Evolutionary conservation across 2,113 vertebrate species (phyloP).

Genomic region (Forbesichthys papilliferus): DNA sequence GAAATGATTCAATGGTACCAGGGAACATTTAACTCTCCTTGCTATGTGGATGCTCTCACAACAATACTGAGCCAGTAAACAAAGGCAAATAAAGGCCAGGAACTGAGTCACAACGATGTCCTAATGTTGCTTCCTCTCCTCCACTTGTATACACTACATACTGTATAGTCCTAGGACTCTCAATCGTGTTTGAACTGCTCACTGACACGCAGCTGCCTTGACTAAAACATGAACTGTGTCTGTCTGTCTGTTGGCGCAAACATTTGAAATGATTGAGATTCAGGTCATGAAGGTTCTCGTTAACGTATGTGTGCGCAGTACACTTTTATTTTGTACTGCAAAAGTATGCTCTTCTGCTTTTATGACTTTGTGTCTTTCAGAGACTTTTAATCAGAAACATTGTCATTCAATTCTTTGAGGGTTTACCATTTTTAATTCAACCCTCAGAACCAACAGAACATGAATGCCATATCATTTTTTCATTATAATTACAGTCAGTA

Average conservation of each 20-base stretch:
- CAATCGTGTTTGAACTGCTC: neutral
- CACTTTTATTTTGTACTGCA: neutral
- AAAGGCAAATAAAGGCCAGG: conserved; percentile 55
- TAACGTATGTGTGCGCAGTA: neutral
- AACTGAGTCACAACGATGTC: conserved; percentile 53
- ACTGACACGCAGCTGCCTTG: conserved; percentile 1
- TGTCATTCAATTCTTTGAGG: conserved; percentile 35
- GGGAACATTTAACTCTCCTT: conserved; percentile 56
- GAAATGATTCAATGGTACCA: conserved; percentile 47
- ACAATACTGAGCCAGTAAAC: conserved; percentile 54
- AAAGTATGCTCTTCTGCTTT: conserved; percentile 4
- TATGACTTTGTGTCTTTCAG: neutral
- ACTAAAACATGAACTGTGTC: conserved; percentile 1
- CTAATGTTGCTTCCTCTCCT: conserved; percentile 28
- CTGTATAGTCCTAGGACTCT: too few relatives aligned
- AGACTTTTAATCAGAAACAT: conserved; percentile 16
- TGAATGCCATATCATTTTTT: conserved; percentile 19
- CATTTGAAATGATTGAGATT: neutral
- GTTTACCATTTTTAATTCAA: conserved; percentile 52
- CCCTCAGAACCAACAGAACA: conserved; percentile 22
- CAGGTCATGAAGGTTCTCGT: neutral
- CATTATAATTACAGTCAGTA: conserved; percentile 14
- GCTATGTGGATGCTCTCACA: conserved; percentile 65
- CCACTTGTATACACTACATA: too few relatives aligned
- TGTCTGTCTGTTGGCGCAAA: neutral